Conservation (phyloP, 2,797 vertebrate genomes). For the Gymnoscopelus braueri region DNA sequence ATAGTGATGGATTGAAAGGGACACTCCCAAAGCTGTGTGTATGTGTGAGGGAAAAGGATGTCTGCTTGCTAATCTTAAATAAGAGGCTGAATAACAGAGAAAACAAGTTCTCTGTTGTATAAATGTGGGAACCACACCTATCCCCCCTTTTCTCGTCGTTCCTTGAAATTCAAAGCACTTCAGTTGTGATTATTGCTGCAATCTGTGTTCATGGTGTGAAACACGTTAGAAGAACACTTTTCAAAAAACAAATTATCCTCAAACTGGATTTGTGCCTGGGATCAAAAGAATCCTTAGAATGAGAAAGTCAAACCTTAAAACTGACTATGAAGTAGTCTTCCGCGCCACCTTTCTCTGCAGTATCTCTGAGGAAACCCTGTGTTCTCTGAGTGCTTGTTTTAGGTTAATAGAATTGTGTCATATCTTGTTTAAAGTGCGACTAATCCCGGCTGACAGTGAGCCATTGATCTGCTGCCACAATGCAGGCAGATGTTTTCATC, state of each 20-base stretch:
- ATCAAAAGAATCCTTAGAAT: constrained; percentile 41
- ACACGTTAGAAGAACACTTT: constrained; percentile 37
- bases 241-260: constrained; percentile 37
- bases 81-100: constrained; percentile 43
- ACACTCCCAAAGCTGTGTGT: constrained; percentile 64
- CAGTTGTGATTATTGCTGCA: neutral
- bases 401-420: constrained; percentile 81
- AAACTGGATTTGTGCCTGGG: constrained; percentile 40
- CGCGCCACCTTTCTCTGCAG: constrained; percentile 44
- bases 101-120: constrained; percentile 16
- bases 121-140: constrained; percentile 14
- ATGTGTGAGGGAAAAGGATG: constrained; percentile 11
- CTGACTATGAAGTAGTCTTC: constrained; percentile 21
- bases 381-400: constrained; percentile 65
- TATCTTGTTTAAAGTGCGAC: constrained; percentile 80
- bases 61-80: constrained; percentile 17
- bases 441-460: constrained; percentile 78
- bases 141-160: constrained; percentile 13
- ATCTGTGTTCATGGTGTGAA: constrained; percentile 18
- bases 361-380: constrained; percentile 44
- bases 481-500: constrained; percentile 78
- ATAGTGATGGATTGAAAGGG: constrained; percentile 75
- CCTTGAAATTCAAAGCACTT: constrained; percentile 12
- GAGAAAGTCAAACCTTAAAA: constrained; percentile 46
- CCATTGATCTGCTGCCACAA: constrained; percentile 79